Evolutionary conservation across 1,140 invertebrate genomes (phyloP).

Genomic region (Zaprionus camerounensis): DNA sequence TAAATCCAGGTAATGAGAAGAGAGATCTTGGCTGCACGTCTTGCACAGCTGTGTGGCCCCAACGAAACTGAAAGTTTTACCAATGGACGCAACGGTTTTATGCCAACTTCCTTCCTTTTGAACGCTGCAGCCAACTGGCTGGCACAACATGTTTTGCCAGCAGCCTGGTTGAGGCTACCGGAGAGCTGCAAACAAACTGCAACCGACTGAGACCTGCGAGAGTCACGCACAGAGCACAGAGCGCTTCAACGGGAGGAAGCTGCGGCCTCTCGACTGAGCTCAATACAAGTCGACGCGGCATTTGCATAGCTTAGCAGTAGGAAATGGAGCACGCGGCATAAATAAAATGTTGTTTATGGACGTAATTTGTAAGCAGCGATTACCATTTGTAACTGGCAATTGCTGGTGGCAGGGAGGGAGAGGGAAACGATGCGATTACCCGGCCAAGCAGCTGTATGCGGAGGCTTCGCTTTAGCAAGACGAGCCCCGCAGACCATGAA

Average conservation of each 20-base stretch:
- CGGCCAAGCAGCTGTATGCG: neutral
- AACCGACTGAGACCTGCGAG: constrained; percentile 55
- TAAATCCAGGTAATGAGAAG: neutral
- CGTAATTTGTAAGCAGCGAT: constrained; percentile 59
- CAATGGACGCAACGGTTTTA: constrained; percentile 80
- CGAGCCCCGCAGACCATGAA: neutral
- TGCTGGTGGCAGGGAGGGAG: neutral
- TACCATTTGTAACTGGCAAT: constrained; percentile 39
- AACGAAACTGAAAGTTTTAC: constrained; percentile 83
- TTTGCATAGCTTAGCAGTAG: constrained; percentile 58
- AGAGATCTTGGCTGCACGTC: constrained; percentile 23
- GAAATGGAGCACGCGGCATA: constrained; percentile 71
- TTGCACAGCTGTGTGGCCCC: constrained; percentile 66
- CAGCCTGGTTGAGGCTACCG: constrained; percentile 22
- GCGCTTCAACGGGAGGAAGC: constrained; percentile 2
- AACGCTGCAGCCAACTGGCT: constrained; percentile 14
- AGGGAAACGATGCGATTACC: neutral
- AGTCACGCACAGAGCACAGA: constrained; percentile 10
- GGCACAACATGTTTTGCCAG: constrained; percentile 58
- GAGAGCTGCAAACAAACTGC: constrained; percentile 26
- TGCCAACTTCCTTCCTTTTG: constrained; percentile 74
- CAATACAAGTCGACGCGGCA: constrained; percentile 1
- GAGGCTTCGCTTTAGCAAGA: constrained; percentile 8
- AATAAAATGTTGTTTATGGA: constrained; percentile 78
- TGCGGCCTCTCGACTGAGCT: neutral